These are phyloP conservation scores for Dasyurus viverrinus DNA, from an alignment of 2,113 vertebrate species.

Conservation along the genomic window DNA sequence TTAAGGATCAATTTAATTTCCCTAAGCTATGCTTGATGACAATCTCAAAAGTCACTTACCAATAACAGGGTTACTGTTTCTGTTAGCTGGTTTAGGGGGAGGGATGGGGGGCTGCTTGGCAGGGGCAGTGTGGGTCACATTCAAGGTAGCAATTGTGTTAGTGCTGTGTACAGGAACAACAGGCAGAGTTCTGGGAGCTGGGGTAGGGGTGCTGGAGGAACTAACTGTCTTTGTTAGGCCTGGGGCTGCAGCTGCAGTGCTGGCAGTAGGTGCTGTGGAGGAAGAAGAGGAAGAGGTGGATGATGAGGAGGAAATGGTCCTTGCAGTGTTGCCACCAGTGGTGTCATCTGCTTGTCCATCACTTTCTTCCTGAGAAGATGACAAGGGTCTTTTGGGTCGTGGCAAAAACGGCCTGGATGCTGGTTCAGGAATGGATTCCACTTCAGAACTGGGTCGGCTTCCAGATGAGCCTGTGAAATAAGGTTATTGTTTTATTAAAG, in stretches of 20 bases:
- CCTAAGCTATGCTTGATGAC: not conserved
- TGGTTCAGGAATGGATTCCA: slow-evolving; percentile 85
- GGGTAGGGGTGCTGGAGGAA: slow-evolving; percentile 78
- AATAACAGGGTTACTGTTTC: slow-evolving; percentile 92
- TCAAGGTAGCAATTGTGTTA: slow-evolving; percentile 81
- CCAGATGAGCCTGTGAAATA: slow-evolving; percentile 86
- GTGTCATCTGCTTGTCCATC: slow-evolving; percentile 80
- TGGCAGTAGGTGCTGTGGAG: slow-evolving; percentile 55
- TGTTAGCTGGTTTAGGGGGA: slow-evolving; percentile 95
- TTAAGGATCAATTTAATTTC: slow-evolving; percentile 33
- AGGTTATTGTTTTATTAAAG: slow-evolving; percentile 42
- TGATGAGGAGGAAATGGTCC: slow-evolving; percentile 67
- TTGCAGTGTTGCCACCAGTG: slow-evolving; percentile 45
- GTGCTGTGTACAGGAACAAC: slow-evolving; percentile 78
- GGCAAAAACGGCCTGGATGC: slow-evolving; percentile 89
- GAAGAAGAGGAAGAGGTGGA: not conserved
- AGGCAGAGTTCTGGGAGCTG: slow-evolving; percentile 87
- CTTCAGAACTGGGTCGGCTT: slow-evolving; percentile 85
- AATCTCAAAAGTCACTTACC: slow-evolving; percentile 85
- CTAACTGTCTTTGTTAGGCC: slow-evolving; percentile 70
- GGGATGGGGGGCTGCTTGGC: slow-evolving; percentile 94
- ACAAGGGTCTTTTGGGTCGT: slow-evolving; percentile 93
- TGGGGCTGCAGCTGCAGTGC: slow-evolving; percentile 62
- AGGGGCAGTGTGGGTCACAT: slow-evolving; percentile 76
- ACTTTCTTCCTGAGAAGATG: slow-evolving; percentile 84